These are phyloP conservation scores for Maccullochella peelii DNA, from an alignment of 2,113 vertebrate genomes.

Conservation along the genomic window DNA sequence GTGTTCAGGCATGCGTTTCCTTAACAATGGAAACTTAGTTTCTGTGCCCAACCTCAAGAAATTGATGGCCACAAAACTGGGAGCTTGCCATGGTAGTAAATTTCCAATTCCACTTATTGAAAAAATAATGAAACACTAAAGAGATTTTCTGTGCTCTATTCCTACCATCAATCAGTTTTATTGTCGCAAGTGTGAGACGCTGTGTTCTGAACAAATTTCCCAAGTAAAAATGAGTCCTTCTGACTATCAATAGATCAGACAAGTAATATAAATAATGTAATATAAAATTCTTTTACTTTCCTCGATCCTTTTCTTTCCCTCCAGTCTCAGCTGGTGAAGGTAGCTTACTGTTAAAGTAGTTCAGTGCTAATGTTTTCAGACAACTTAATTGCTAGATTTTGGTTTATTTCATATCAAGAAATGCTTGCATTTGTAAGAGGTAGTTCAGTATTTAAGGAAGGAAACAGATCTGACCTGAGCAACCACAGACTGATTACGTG, in stretches of 20 bases:
- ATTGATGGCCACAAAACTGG: constrained; percentile 72
- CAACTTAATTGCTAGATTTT: background rate
- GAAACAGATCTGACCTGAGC: constrained; percentile 9
- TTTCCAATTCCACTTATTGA: constrained; percentile 75
- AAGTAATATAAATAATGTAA: background rate
- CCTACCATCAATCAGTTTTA: constrained; percentile 62
- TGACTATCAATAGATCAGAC: constrained; percentile 9
- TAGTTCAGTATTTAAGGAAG: background rate
- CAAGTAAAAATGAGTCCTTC: constrained; percentile 4
- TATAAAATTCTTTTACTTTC: background rate
- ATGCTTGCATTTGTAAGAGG: background rate
- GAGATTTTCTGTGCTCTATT: constrained; percentile 53
- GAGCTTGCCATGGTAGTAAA: constrained; percentile 66
- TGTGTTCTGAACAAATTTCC: constrained; percentile 33
- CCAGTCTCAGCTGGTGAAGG: background rate
- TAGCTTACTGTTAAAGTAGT: background rate
- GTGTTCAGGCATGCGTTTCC: constrained; percentile 66
- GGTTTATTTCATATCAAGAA: background rate
- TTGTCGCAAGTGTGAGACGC: constrained; percentile 41
- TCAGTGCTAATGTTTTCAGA: background rate
- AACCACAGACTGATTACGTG: background rate
- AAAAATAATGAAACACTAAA: constrained; percentile 64
- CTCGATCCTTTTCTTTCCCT: background rate
- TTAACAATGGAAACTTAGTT: constrained; percentile 80
- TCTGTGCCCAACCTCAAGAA: constrained; percentile 74